These are phyloP conservation scores for Notothenia coriiceps DNA, from an alignment of 2,113 vertebrate genomes.

Conservation along the genomic window DNA sequence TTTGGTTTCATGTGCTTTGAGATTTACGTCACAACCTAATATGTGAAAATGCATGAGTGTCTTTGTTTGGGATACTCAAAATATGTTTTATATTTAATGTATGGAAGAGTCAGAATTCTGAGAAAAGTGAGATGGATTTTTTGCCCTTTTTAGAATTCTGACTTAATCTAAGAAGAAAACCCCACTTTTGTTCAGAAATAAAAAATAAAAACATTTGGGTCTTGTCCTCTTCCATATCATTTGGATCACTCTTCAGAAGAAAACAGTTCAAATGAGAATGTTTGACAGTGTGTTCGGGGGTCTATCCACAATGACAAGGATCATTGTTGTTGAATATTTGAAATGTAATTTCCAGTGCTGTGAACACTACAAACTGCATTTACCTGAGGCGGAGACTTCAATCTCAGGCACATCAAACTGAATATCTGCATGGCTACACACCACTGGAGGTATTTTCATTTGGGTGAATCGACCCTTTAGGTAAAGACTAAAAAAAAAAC, in stretches of 20 bases:
- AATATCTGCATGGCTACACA: constrained; percentile 7
- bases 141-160: too few species aligned
- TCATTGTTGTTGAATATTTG: background rate
- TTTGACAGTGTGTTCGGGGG: background rate
- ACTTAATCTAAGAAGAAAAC: too few species aligned
- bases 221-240: background rate
- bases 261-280: background rate
- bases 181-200: too few species aligned
- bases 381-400: background rate
- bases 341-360: background rate
- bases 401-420: background rate
- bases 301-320: background rate
- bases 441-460: constrained; percentile 9
- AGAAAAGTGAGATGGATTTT: too few species aligned
- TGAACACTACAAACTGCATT: background rate
- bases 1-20: background rate
- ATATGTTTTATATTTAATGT: background rate
- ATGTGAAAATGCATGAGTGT: background rate
- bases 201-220: too few species aligned
- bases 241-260: background rate
- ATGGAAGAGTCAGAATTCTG: too few species aligned
- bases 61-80: background rate
- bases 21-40: constrained; percentile 6
- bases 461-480: constrained; percentile 15
- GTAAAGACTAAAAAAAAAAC: background rate